These are phyloP conservation scores for Macropis europaea DNA, from an alignment of 2,888 invertebrate species.

Conservation along the genomic window DNA sequence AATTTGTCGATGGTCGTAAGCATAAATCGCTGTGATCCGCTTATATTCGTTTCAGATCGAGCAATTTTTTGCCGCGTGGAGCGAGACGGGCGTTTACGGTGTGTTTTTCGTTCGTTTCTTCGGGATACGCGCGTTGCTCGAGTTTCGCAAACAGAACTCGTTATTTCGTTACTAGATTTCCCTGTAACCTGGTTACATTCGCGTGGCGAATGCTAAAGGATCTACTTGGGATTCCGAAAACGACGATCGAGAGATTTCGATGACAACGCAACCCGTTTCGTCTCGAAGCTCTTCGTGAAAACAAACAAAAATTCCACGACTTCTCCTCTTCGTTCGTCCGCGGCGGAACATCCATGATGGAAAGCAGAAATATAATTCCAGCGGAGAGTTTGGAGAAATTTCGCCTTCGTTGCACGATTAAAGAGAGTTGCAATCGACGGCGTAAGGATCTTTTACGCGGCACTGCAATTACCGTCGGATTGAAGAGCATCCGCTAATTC, in stretches of 20 bases:
- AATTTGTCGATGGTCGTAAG: slow-evolving; percentile 46
- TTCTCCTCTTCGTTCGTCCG: too few species aligned
- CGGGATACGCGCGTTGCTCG: slow-evolving; percentile 10
- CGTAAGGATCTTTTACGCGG: slow-evolving; percentile 65
- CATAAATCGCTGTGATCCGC: slow-evolving; percentile 32
- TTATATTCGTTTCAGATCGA: slow-evolving; percentile 30
- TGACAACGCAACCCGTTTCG: slow-evolving; percentile 1
- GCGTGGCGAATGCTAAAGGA: slow-evolving; percentile 35
- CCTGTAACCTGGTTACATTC: slow-evolving; percentile 37
- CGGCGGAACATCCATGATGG: too few species aligned
- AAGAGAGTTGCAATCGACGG: slow-evolving; percentile 35
- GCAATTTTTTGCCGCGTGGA: slow-evolving; percentile 27
- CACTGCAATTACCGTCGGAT: slow-evolving; percentile 60
- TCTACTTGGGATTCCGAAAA: slow-evolving; percentile 42
- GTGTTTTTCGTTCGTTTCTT: slow-evolving; percentile 18
- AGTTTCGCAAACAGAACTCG: slow-evolving; percentile 73
- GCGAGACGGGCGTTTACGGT: background rate
- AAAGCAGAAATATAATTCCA: too few species aligned
- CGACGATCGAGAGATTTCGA: slow-evolving; percentile 16
- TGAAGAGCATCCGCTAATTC: slow-evolving; percentile 63
- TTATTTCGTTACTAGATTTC: slow-evolving; percentile 72
- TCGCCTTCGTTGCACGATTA: too few species aligned
- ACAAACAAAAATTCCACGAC: too few species aligned
- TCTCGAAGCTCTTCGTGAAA: too few species aligned
- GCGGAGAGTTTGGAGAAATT: too few species aligned